Percentiles rank a stretch among this genome's conserved stretches.
Evolutionary conservation across 2,797 vertebrate genomes (phyloP).

Genomic region (Anguilla anguilla): DNA sequence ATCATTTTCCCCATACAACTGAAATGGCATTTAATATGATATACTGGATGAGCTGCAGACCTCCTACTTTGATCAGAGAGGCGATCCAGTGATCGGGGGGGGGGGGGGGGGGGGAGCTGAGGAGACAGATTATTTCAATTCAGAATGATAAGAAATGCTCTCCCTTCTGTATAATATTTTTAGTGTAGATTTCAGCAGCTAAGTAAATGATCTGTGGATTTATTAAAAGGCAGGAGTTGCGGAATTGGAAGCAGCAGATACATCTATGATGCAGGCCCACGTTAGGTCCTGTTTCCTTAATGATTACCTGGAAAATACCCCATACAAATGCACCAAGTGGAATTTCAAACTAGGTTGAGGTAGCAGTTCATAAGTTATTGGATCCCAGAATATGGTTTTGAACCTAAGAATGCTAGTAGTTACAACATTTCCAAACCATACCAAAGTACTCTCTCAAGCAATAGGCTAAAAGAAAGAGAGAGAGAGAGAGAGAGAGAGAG

Average conservation of each 20-base stretch:
- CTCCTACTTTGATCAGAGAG: not conserved
- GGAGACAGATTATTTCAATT: not conserved
- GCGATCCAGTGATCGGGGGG: no score
- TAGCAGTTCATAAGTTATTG: not conserved
- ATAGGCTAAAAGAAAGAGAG: no score
- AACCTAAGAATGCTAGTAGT: not conserved
- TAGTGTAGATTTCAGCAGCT: not conserved
- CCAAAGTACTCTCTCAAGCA: no score
- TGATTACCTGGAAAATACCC: not conserved
- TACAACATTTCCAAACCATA: no score
- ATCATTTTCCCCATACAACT: not conserved
- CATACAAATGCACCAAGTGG: not conserved
- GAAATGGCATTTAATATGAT: not conserved
- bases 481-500: no score
- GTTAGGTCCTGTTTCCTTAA: not conserved
- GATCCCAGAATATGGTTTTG: not conserved
- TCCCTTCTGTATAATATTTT: not conserved
- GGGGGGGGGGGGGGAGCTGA: not conserved
- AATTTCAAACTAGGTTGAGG: not conserved
- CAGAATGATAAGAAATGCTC: not conserved
- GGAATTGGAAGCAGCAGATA: not conserved
- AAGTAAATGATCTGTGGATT: not conserved
- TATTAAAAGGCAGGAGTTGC: not conserved
- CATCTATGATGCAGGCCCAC: not conserved
- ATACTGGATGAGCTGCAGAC: not conserved